Evolutionary conservation across 2,888 invertebrate species (phyloP).

Genomic region (Cepaea hortensis): DNA sequence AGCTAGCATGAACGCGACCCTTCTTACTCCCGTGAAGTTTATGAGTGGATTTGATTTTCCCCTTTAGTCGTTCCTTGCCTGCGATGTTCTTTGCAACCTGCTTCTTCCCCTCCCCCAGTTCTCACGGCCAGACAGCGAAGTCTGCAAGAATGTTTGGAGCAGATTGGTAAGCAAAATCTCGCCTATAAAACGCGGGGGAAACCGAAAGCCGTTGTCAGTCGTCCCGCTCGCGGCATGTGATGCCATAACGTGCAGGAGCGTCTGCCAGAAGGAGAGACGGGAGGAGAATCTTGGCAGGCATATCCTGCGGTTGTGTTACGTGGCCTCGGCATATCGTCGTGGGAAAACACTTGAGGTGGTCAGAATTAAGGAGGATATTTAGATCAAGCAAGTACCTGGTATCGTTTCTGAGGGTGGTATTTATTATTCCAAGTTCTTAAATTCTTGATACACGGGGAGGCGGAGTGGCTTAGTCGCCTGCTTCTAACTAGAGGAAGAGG

Average conservation of each 20-base stretch:
- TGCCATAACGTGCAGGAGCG: neutral
- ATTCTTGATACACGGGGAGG: too few relatives aligned
- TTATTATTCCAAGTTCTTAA: too few relatives aligned
- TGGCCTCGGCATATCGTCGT: too few relatives aligned
- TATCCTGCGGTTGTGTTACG: too few relatives aligned
- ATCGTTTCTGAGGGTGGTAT: too few relatives aligned
- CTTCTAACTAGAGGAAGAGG: too few relatives aligned
- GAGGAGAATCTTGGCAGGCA: too few relatives aligned
- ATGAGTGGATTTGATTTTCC: slow-evolving; percentile 3
- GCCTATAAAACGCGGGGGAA: neutral
- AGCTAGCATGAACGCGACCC: slow-evolving; percentile 28
- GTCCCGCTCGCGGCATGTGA: neutral
- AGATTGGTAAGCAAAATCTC: neutral
- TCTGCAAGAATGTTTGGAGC: neutral
- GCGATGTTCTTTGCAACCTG: neutral
- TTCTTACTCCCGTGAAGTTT: neutral
- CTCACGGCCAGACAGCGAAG: slow-evolving; percentile 11
- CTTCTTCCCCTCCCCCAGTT: neutral
- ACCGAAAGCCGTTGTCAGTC: neutral
- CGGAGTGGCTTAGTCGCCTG: too few relatives aligned
- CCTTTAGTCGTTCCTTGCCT: neutral
- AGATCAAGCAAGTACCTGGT: too few relatives aligned
- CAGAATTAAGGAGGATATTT: too few relatives aligned
- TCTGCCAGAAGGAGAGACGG: too few relatives aligned
- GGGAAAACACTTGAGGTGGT: too few relatives aligned